Percentiles rank a stretch among this genome's conserved stretches.
phyloP scores from a whole-genome alignment of 1,140 invertebrate genomes.

The Tyrophagus putrescentiae region DNA sequence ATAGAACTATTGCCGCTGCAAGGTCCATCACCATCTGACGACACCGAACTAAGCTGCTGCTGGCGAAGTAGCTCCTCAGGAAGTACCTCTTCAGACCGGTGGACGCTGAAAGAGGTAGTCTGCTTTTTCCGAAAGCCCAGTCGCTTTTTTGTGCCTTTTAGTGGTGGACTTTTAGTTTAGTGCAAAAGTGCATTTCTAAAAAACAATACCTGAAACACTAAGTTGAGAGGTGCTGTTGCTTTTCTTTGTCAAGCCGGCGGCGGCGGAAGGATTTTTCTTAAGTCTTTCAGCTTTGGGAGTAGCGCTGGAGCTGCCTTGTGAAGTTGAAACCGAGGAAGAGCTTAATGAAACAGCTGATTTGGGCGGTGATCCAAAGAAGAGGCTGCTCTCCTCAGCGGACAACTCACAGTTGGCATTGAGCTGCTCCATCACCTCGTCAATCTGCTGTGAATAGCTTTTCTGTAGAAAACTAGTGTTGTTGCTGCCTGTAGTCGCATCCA shows the following conservation, averaged over 20 bases:
- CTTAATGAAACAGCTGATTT: slow-evolving; percentile 25
- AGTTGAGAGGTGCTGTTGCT: slow-evolving; percentile 90
- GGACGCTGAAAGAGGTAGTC: slow-evolving; percentile 83
- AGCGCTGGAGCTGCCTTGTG: slow-evolving; percentile 31
- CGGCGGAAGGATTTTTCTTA: too few species aligned
- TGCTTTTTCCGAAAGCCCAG: slow-evolving; percentile 86
- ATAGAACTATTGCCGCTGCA: slow-evolving; percentile 45
- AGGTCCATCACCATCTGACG: slow-evolving; percentile 75
- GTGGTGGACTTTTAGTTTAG: too few species aligned
- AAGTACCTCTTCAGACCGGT: slow-evolving; percentile 83
- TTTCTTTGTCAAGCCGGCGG: slow-evolving; percentile 80
- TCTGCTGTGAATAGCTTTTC: background rate
- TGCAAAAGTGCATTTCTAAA: too few species aligned
- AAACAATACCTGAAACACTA: slow-evolving; percentile 62
- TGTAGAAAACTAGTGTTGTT: too few species aligned
- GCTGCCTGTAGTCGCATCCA: too few species aligned
- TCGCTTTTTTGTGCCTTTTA: slow-evolving; percentile 54
- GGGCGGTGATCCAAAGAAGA: slow-evolving; percentile 25
- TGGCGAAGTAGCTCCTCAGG: slow-evolving; percentile 57
- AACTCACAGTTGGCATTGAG: slow-evolving; percentile 11
- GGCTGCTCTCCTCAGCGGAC: slow-evolving; percentile 1
- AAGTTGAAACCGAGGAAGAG: slow-evolving; percentile 36
- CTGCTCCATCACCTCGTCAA: slow-evolving; percentile 15
- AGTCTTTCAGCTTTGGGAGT: too few species aligned
- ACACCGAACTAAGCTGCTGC: slow-evolving; percentile 66